Conservation (phyloP, 2,797 vertebrate genomes). For the Eulemur coronatus region DNA sequence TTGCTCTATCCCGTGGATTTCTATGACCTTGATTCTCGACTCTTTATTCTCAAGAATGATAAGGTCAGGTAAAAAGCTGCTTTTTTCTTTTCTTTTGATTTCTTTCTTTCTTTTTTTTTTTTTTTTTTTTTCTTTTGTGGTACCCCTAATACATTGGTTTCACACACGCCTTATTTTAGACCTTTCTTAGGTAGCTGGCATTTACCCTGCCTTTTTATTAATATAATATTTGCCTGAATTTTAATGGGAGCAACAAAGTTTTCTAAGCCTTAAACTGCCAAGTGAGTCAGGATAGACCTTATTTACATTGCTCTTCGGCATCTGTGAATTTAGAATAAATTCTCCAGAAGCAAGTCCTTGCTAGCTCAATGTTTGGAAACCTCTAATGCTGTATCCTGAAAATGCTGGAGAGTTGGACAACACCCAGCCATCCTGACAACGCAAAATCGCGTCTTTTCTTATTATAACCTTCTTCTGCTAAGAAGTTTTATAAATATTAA, state of each 20-base stretch:
- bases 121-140: background rate
- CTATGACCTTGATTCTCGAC: constrained; percentile 46
- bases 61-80: background rate
- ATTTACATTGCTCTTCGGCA: background rate
- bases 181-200: background rate
- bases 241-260: background rate
- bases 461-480: constrained; percentile 3
- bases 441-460: background rate
- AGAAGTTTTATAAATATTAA: constrained; percentile 54
- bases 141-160: background rate
- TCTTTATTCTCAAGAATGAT: background rate
- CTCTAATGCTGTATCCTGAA: background rate
- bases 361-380: background rate
- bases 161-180: background rate
- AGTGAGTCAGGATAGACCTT: background rate
- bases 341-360: background rate
- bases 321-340: constrained; percentile 6
- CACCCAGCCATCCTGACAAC: background rate
- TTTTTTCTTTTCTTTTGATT: background rate
- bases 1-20: constrained; percentile 45
- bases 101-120: background rate
- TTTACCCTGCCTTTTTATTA: background rate
- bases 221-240: background rate
- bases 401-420: background rate
- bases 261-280: constrained; percentile 6